Conservation (phyloP, 37 sponge, comb jelly and placozoan genomes). For the Oscarella lobularis region DNA sequence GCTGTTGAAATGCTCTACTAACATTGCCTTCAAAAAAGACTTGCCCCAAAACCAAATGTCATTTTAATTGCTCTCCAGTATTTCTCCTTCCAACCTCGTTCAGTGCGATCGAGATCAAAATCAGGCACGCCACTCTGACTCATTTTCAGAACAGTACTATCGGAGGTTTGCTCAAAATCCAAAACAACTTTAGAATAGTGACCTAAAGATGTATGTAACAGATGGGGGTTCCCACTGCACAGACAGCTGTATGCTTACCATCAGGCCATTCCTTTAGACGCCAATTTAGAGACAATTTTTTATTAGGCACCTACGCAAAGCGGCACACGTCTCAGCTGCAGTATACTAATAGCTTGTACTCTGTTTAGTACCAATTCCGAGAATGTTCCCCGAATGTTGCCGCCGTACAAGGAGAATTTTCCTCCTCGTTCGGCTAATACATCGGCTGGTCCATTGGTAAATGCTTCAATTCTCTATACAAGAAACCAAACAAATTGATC, state of each 20-base stretch:
- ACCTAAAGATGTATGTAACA: no score
- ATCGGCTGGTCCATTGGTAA: conserved; percentile 32
- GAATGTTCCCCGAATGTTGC: conserved; percentile 75
- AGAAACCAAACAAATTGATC: neutral
- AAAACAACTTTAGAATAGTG: conserved; percentile 70
- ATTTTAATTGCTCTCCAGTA: conserved; percentile 71
- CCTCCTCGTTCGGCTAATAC: conserved; percentile 68
- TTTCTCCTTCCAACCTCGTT: conserved; percentile 71
- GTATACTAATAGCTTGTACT: no score
- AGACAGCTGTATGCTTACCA: no score
- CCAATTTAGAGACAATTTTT: conserved; percentile 64
- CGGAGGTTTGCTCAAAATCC: conserved; percentile 24
- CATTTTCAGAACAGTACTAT: conserved; percentile 36
- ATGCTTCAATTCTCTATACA: conserved; percentile 52
- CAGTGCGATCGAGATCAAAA: conserved; percentile 50
- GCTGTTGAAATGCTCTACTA: no score
- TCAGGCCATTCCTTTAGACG: conserved; percentile 67
- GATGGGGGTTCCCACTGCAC: no score
- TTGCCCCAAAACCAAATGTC: conserved; percentile 87
- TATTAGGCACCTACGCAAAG: neutral
- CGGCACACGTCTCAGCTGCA: no score
- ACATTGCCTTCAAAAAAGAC: conserved; percentile 48
- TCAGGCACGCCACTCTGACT: conserved; percentile 74
- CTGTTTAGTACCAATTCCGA: conserved; percentile 63
- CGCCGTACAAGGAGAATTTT: conserved; percentile 50